Conservation (phyloP, 2,113 vertebrate species). For the Lepisosteus oculatus region DNA sequence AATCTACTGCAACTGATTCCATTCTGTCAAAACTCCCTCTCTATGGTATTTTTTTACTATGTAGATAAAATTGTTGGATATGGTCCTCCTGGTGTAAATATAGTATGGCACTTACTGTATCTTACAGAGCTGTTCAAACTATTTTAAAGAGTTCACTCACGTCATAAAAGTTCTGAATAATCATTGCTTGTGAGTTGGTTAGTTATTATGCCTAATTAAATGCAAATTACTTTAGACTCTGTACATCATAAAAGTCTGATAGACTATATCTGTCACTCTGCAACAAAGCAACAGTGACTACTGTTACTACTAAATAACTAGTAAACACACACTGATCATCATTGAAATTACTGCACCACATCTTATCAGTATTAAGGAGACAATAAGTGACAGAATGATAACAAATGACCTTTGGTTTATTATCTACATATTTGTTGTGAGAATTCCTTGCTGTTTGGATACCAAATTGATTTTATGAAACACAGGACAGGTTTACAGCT, state of each 20-base stretch:
- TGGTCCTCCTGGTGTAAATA: neutral
- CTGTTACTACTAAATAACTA: neutral
- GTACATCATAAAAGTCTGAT: slow-evolving; percentile 19
- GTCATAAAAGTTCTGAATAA: neutral
- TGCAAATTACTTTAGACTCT: slow-evolving; percentile 14
- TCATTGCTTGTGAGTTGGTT: slow-evolving; percentile 11
- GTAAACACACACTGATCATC: neutral
- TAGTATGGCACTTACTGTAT: neutral
- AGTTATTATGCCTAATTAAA: slow-evolving; percentile 9
- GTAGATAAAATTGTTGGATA: neutral
- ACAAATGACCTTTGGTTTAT: slow-evolving; percentile 19
- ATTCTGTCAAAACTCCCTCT: neutral
- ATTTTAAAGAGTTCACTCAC: slow-evolving; percentile 3
- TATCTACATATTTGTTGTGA: slow-evolving; percentile 6
- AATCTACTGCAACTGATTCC: neutral
- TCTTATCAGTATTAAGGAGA: slow-evolving; percentile 20
- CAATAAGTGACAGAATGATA: neutral
- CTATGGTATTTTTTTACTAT: neutral
- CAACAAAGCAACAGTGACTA: neutral
- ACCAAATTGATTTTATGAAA: slow-evolving; percentile 8
- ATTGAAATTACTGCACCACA: neutral
- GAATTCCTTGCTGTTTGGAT: slow-evolving; percentile 2
- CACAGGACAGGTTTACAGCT: neutral
- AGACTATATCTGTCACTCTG: neutral
- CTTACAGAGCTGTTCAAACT: slow-evolving; percentile 1